Base-by-base conservation (phyloP, 2,113 vertebrate species). In the Indicator maculatus region DNA sequence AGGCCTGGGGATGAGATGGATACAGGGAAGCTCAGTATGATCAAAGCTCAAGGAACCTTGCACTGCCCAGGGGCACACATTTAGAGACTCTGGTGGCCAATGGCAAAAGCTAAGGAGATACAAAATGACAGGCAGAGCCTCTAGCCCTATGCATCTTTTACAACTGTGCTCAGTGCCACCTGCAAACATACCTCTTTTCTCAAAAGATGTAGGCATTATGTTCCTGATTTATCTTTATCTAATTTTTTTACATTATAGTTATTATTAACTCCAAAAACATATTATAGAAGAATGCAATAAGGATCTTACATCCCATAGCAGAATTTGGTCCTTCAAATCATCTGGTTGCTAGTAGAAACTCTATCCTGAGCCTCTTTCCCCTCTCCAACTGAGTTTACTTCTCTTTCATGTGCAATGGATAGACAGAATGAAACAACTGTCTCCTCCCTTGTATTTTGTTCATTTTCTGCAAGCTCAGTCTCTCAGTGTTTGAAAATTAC, bases 91-190 rank as follows among this genome's bases (percentile, higher is more conserved):
- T 55, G 26, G 31, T 61, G 31, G 30, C 79, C 72, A 47, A 12
- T 28, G 15, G 24, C 20, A 79, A 75, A 86, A 75, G 12, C 16
- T 44, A 67, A 66, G n/a, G 23, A 58, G 47, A 26, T 36, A 19
- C 5, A 59, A 79, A 58, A 50, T 36, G 30, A 45, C 11, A 31
- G 36, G 16, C 11, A 44, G 28, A 55, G 20, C 7, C n/a, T 44
- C 47, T 60, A 0, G 4, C 24, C 16, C 19, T 63, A 20, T 55
- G 0, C 28, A 7, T 52, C 7, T 81, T 16, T 70, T 31, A 45
- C 10, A 44, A 16, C 27, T 45, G 13, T 83, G 4, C 47, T 86
- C 41, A 33, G 28, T 28, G 9, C 13, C 72, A 20, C 38, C 44
- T 72, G 55, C 5, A 56, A 36, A 14, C 39, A 33, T 2, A 2